Base-by-base conservation (phyloP, 2,888 invertebrate genomes). In the Halictus ligatus region DNA sequence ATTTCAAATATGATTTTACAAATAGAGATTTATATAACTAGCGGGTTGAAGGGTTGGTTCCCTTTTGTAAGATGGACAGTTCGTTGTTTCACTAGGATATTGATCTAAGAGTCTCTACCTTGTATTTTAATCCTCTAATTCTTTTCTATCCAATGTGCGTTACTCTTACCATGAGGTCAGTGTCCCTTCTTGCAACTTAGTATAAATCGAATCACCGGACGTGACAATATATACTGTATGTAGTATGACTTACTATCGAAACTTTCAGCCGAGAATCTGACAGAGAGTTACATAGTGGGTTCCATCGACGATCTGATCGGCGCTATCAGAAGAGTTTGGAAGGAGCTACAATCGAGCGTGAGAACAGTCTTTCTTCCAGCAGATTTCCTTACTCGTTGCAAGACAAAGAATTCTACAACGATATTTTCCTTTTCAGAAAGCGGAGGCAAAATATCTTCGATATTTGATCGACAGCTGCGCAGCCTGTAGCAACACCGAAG, bases 381-480 rank as follows among this genome's bases (percentile, higher is more conserved):
- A 21, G 10, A 21, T 18, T 29, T 64, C 3, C 0, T 18, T 25
- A 29, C 29, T 7, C 29, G 29, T 3, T 29, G 8, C 13, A 29
- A 29, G 18, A 15, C 8, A 64, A 64, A 7, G 3, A 29, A 64
- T 64, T 29, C 8, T 18, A 7, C 15, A 18, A 29, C 29, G 15
- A 40, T 21, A 40, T 40, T 35, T 69, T 40, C 35, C 4, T 35
- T 40, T 40, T 12, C 18, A 69, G 69, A 69, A 40, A 69, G 40
- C 35, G 69, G 69, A 69, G 21, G 2, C 5, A 35, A 96, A 97
- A 84, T 96, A 96, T 88, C 96, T 98, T 78, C 96, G 97, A 54
- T 96, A 96, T 84, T 96, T 98, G 80, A 96, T 98, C 86, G 97
- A 97, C 92, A 97, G 97, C 91, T 98, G 98, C 94, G 98, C 97